Conservation (phyloP, 1,140 invertebrate species). For the Camponotus vicinus region DNA sequence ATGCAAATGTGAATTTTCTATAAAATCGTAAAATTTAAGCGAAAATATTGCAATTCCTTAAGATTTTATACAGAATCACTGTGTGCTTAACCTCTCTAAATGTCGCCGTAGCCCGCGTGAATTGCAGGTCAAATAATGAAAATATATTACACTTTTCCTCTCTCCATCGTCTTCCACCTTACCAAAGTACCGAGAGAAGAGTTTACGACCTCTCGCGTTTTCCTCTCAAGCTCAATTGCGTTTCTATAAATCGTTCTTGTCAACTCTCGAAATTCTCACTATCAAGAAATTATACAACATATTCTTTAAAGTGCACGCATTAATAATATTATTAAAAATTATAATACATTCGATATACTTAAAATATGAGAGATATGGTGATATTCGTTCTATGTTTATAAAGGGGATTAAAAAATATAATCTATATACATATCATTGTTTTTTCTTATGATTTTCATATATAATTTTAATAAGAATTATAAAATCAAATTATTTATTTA, state of each 20-base stretch:
- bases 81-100: conserved; percentile 43
- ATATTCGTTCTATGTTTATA: not conserved
- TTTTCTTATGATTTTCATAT: not conserved
- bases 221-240: conserved; percentile 35
- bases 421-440: not conserved
- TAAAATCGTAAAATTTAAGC: conserved; percentile 34
- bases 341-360: not conserved
- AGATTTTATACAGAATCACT: conserved; percentile 34
- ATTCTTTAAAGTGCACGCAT: not conserved
- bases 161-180: not conserved
- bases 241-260: conserved; percentile 42
- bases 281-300: not conserved
- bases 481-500: conserved; percentile 25
- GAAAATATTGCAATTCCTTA: conserved; percentile 29
- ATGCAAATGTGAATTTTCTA: not conserved
- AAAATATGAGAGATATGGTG: too few species aligned
- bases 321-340: not conserved
- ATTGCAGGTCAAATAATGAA: conserved; percentile 58
- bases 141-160: conserved; percentile 55
- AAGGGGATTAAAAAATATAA: not conserved
- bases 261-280: conserved; percentile 33
- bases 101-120: conserved; percentile 17
- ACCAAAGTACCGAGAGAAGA: conserved; percentile 21
- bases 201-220: conserved; percentile 58
- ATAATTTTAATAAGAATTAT: conserved; percentile 15